These are phyloP conservation scores for Fregata magnificens DNA, from an alignment of 2,113 vertebrate genomes.

Conservation along the genomic window DNA sequence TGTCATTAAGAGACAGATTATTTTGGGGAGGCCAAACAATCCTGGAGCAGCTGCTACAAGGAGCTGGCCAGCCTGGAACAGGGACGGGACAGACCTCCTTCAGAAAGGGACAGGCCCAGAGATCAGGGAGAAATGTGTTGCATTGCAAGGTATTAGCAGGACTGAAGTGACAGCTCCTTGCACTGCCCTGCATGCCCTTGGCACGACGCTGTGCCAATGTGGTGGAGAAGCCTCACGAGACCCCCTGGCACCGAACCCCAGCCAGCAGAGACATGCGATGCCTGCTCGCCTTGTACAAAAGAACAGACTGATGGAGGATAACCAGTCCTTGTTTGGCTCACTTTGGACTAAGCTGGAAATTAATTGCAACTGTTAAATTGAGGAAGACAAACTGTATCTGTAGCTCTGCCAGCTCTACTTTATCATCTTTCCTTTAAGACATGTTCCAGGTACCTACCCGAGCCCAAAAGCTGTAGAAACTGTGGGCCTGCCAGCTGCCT, in stretches of 20 bases:
- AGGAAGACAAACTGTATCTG: not conserved
- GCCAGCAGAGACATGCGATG: accelerated
- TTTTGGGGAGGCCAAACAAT: not conserved
- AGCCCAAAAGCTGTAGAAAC: not conserved
- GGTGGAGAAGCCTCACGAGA: not conserved
- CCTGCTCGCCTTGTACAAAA: not conserved
- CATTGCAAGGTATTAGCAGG: accelerated
- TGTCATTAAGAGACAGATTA: not conserved
- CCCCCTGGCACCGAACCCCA: not conserved
- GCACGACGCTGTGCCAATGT: not conserved
- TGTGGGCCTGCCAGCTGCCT: not conserved
- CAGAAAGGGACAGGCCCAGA: not conserved
- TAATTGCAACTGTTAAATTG: not conserved
- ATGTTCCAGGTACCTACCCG: not conserved
- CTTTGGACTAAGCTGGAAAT: not conserved
- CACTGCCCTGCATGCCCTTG: accelerated
- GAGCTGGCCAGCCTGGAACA: not conserved
- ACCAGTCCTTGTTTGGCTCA: not conserved
- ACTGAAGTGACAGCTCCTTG: not conserved
- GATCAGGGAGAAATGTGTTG: not conserved
- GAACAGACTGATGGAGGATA: not conserved
- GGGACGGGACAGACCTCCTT: not conserved
- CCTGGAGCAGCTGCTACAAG: not conserved
- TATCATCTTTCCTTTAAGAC: not conserved
- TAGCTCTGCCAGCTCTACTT: not conserved